phyloP scores from a whole-genome alignment of 2,797 vertebrate genomes.

The Coilia nasus region DNA sequence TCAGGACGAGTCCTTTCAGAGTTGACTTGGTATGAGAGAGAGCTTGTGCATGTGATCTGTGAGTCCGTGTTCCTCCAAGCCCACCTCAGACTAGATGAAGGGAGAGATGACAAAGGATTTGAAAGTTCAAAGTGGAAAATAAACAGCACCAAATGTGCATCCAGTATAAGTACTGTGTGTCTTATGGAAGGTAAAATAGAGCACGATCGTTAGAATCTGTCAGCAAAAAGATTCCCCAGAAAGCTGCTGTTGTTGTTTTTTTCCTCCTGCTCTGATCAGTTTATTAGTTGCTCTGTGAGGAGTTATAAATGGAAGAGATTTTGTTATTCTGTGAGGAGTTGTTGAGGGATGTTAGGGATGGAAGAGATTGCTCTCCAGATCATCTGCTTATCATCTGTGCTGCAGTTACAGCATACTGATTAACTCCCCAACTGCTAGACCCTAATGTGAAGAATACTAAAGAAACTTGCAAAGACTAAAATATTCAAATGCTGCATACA shows the following conservation, averaged over 20 bases:
- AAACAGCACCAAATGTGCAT: constrained; percentile 13
- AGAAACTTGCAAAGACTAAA: background rate
- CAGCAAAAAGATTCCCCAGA: background rate
- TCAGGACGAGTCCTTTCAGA: background rate
- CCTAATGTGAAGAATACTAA: background rate
- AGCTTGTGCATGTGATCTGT: background rate
- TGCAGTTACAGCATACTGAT: background rate
- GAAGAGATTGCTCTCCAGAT: constrained; percentile 1
- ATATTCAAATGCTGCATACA: background rate
- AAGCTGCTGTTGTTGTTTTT: background rate
- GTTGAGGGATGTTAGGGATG: background rate
- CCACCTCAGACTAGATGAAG: background rate
- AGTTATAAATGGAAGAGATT: too few relatives aligned
- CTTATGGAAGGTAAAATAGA: constrained; percentile 14
- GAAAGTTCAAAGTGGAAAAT: constrained; percentile 16
- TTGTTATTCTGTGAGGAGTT: background rate
- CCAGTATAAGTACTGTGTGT: background rate
- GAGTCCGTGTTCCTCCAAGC: background rate
- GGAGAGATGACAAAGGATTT: constrained; percentile 1
- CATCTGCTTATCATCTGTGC: background rate
- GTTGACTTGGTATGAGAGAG: background rate
- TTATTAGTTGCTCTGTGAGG: background rate
- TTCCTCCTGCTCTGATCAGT: background rate
- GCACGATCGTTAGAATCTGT: background rate
- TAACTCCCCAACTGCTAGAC: too few relatives aligned